phyloP scores from a whole-genome alignment of 2,797 vertebrate species.

The Takifugu rubripes region DNA sequence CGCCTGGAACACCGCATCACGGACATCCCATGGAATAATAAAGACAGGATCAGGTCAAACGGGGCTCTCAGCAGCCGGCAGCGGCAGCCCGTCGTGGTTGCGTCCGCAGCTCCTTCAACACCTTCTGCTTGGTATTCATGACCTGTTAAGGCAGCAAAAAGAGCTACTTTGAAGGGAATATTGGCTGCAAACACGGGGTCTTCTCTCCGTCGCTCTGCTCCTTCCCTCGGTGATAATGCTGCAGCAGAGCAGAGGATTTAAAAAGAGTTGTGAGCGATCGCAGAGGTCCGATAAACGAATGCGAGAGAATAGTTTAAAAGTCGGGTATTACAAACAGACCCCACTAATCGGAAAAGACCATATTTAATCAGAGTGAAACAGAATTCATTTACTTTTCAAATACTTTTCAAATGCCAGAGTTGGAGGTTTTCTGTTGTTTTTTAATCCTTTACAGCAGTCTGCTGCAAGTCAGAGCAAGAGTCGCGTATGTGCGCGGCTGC shows the following conservation, averaged over 20 bases:
- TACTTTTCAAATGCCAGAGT: too few relatives aligned
- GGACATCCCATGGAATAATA: too few relatives aligned
- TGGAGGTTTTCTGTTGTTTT: too few relatives aligned
- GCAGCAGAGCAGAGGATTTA: constrained; percentile 4
- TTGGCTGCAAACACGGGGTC: constrained; percentile 42
- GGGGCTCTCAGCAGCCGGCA: constrained; percentile 2
- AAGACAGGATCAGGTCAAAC: too few relatives aligned
- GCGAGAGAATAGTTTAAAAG: too few relatives aligned
- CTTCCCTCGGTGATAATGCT: constrained; percentile 11
- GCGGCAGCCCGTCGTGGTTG: constrained; percentile 10
- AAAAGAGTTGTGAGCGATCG: background rate
- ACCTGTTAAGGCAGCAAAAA: constrained; percentile 42
- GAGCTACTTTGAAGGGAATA: constrained; percentile 53
- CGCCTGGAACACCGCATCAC: too few relatives aligned
- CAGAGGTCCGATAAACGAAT: background rate
- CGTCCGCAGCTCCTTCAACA: constrained; percentile 4
- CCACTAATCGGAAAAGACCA: too few relatives aligned
- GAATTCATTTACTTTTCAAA: too few relatives aligned
- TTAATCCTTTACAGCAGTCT: too few relatives aligned
- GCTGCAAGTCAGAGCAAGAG: background rate
- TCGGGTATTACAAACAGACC: too few relatives aligned
- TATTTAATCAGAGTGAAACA: too few relatives aligned
- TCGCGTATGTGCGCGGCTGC: background rate
- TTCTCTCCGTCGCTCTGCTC: background rate
- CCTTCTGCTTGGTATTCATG: constrained; percentile 66